Conservation (phyloP, 2,113 vertebrate species). For the Reinhardtius hippoglossoides region DNA sequence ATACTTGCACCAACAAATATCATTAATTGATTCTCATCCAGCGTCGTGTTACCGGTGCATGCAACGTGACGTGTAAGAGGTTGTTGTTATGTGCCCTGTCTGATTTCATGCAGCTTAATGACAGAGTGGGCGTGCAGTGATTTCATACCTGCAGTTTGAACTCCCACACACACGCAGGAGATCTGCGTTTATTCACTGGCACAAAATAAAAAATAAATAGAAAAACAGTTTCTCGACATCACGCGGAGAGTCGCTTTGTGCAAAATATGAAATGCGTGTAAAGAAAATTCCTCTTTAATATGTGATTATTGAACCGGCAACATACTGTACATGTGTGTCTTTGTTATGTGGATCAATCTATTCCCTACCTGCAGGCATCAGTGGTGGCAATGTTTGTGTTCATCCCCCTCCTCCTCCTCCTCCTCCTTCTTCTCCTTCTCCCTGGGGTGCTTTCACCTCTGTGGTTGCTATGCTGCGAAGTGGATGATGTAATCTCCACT, state of each 20-base stretch:
- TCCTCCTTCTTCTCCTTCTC: slow-evolving; percentile 50
- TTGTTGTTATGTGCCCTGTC: slow-evolving; percentile 14
- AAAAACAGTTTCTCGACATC: neutral
- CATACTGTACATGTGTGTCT: slow-evolving; percentile 1
- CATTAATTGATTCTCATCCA: neutral
- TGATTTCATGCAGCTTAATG: slow-evolving; percentile 50
- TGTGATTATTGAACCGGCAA: neutral
- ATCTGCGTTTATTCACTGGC: slow-evolving; percentile 26
- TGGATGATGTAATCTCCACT: slow-evolving; percentile 79
- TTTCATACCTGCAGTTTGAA: slow-evolving; percentile 58
- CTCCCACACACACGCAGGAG: slow-evolving; percentile 40
- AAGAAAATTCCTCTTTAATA: neutral
- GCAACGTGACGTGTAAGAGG: slow-evolving; percentile 5
- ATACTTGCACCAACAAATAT: neutral
- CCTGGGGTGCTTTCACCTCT: slow-evolving; percentile 76
- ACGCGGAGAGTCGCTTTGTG: neutral
- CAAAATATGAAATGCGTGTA: neutral
- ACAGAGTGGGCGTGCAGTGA: slow-evolving; percentile 53
- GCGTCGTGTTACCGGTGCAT: slow-evolving; percentile 13
- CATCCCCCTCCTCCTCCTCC: slow-evolving; percentile 52
- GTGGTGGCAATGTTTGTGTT: slow-evolving; percentile 59
- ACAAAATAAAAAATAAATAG: neutral
- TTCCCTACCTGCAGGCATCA: slow-evolving; percentile 55
- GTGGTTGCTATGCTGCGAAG: slow-evolving; percentile 77
- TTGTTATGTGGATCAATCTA: slow-evolving; percentile 8